Conservation (phyloP, 2,113 vertebrate genomes). For the Nothocercus julius region DNA sequence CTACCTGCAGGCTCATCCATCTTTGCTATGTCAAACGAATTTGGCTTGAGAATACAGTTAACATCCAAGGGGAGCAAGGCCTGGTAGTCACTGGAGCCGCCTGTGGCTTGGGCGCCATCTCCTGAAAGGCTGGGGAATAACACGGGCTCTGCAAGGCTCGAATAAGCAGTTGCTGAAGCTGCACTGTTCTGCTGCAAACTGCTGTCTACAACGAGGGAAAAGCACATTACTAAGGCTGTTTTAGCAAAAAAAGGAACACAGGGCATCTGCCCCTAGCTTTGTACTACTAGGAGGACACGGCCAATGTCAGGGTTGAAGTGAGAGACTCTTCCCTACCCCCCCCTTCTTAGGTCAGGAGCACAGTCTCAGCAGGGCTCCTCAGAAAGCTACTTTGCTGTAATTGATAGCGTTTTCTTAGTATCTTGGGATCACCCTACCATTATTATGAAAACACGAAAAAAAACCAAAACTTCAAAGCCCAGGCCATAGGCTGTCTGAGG, state of each 20-base stretch:
- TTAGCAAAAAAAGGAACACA: background rate
- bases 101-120: conserved; percentile 58
- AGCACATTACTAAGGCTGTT: fast-evolving
- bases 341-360: background rate
- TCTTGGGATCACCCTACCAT: background rate
- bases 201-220: conserved; percentile 60
- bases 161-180: conserved; percentile 42
- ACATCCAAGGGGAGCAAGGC: conserved; percentile 79
- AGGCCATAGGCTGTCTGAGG: background rate
- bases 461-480: too few relatives aligned
- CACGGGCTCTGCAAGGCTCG: conserved; percentile 70
- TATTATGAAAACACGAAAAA: background rate
- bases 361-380: background rate
- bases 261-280: background rate
- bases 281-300: background rate
- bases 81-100: conserved; percentile 78
- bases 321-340: background rate
- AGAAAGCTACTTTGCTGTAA: background rate
- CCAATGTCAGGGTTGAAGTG: background rate
- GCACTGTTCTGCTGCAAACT: background rate
- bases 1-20: conserved; percentile 82
- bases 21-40: conserved; percentile 79
- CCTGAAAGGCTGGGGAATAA: conserved; percentile 53
- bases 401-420: background rate
- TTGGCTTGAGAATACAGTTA: conserved; percentile 82